Base-by-base conservation (phyloP, 2,888 invertebrate species). In the Drosophila stalkeri region DNA sequence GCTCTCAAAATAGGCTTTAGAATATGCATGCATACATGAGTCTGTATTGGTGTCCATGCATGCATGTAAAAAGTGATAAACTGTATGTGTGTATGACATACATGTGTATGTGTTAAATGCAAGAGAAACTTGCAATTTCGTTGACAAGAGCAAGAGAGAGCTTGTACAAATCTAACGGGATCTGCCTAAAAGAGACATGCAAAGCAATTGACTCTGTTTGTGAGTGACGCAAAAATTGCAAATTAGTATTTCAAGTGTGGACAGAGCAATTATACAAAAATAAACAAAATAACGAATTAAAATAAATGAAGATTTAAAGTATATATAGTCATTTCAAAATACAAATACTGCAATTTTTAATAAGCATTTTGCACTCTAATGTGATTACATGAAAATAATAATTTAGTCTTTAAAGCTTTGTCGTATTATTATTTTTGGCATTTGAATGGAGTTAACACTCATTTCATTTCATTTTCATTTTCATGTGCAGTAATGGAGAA, bases 381-480 rank as follows among this genome's bases (percentile, higher is more conserved):
- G 49, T 31, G 49, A 31, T 49, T 31, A 27, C 27, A 27, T 47
- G 27, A 8, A 27, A 16, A 47, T 16, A 16, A 47, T 49, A n/a
- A 49, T 49, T 49, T 9, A 27, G 9, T 9, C 35, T n/a, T 35
- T 37, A 35, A 52, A 7, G 12, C 18, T 18, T 11, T 33, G 18
- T 35, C 33, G 14, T 20, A 52, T 52, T 52, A 20, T 8, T 27
- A 27, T 7, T 23, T 37, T 52, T 20, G 23, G 4, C 33, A 20
- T 37, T 37, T 14, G 16, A 11, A 37, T 33, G 5, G 14, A 51
- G 14, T 14, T 27, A 18, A 51, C 16, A 16, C 4, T 47, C 47
- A 47, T 33, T 33, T 33, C 16, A 27, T 27, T 47, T 47, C 39
- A 66, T 78, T 78, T 62, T 69, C 64, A 43, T 51, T 27, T 27